Conservation (phyloP, 2,888 invertebrate genomes). For the Hipparchia semele region DNA sequence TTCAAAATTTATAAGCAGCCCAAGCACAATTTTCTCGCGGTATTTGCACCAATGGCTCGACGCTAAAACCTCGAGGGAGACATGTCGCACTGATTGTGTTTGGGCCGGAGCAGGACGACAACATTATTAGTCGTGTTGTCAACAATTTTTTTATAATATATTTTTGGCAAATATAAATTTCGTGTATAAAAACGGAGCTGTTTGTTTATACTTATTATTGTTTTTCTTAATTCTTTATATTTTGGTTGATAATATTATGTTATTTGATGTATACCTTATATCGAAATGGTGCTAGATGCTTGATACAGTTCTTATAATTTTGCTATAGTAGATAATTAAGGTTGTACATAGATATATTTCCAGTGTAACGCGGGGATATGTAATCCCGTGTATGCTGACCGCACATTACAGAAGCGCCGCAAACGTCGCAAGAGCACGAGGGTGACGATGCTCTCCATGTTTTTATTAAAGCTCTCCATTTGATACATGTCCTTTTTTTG, state of each 20-base stretch:
- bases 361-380: conserved; percentile 42
- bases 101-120: conserved; percentile 42
- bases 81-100: too few relatives aligned
- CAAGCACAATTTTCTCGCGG: too few relatives aligned
- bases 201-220: conserved; percentile 58
- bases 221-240: conserved; percentile 59
- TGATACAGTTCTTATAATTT: conserved; percentile 66
- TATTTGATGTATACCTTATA: conserved; percentile 73
- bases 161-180: conserved; percentile 40
- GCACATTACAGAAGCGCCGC: not conserved
- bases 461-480: too few relatives aligned
- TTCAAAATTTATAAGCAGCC: conserved; percentile 70
- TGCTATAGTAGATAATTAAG: conserved; percentile 55
- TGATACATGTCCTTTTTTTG: not conserved
- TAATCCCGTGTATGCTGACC: conserved; percentile 21
- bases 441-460: too few relatives aligned
- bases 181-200: conserved; percentile 46
- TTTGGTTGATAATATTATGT: conserved; percentile 79
- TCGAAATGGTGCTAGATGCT: conserved; percentile 82
- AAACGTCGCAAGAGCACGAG: not conserved
- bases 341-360: conserved; percentile 63
- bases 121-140: conserved; percentile 50
- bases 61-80: too few relatives aligned
- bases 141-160: conserved; percentile 46
- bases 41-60: too few relatives aligned